Evolutionary conservation across 2,888 invertebrate genomes (phyloP), one percentile per base, ranked within the genome.

Genomic region (Apamea sordens): DNA sequence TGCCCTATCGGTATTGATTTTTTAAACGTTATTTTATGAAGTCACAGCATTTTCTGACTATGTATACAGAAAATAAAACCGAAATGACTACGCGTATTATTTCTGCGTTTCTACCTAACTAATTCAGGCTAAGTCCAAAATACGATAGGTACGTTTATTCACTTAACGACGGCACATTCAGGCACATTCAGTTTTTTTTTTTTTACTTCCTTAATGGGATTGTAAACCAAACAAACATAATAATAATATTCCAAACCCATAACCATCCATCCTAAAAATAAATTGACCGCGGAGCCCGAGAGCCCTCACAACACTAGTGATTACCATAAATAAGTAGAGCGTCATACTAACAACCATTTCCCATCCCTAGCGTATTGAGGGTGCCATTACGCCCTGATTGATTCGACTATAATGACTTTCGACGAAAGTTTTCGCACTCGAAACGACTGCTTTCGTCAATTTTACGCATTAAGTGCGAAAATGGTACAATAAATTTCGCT

Each of bases 381-480:
- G 89, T 89, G 91, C 92, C 92, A 93, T 93, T 92, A 90, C 88
- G 86, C 70, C 73, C 91, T 95, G 95, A 96, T 95, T 96, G 96
- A 96, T 96, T 94, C 90, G 92, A 94, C 93, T 93, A 93, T 96
- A 95, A 96, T 96, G 94, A 94, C 91, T 92, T 90, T 91, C 88
- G 84, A 88, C 90, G 89, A 93, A 96, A 95, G 93, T 96, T 96
- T 94, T 92, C 90, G 85, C 88, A 88, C 88, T 87, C 86, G 86
- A 93, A 95, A 93, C 92, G 94, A 91, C 91, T 92, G 93, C 91
- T 95, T 95, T 94, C 92, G 91, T 91, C 93, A 95, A 95, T 95
- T 95, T 94, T 91, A 91, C 91, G 93, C 93, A 93, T 94, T 94
- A 87, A 93, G 93, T 90, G 91, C 90, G 90, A 88, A 93, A 94